phyloP scores from a whole-genome alignment of 2,888 invertebrate species.

The Mesorhabditis belari region DNA sequence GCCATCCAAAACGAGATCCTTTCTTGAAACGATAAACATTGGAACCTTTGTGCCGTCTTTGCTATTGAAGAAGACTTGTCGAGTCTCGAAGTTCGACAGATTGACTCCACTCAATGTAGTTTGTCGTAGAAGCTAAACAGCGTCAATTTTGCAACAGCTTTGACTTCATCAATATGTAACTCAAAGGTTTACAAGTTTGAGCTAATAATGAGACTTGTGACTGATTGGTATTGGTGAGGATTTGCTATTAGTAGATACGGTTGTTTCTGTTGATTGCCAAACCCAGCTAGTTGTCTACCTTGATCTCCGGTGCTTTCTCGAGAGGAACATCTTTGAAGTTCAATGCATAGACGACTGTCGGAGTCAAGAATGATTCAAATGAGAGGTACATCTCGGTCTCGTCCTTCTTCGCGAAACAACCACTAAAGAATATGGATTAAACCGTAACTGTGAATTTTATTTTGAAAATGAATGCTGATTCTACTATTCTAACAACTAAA shows the following conservation, averaged over 20 bases:
- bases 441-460: background rate
- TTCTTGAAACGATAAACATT: conserved; percentile 74
- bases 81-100: conserved; percentile 70
- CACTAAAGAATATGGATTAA: conserved; percentile 5
- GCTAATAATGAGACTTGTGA: too few species aligned
- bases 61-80: conserved; percentile 83
- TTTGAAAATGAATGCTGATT: background rate
- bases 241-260: background rate
- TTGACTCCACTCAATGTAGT: conserved; percentile 79
- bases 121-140: conserved; percentile 70
- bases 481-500: background rate
- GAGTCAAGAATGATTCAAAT: conserved; percentile 86
- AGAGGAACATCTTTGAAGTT: conserved; percentile 66
- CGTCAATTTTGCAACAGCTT: too few species aligned
- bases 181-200: too few species aligned
- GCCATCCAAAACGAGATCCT: conserved; percentile 36
- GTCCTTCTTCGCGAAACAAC: conserved; percentile 3
- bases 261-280: background rate
- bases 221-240: too few species aligned
- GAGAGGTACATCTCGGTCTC: conserved; percentile 69
- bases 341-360: conserved; percentile 77
- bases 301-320: conserved; percentile 53
- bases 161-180: too few species aligned
- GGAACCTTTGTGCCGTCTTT: conserved; percentile 88
- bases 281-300: conserved; percentile 28